Evolutionary conservation across 1,140 invertebrate species (phyloP), one percentile per base, ranked within the genome.

Genomic region (Aporrectodea caliginosa): DNA sequence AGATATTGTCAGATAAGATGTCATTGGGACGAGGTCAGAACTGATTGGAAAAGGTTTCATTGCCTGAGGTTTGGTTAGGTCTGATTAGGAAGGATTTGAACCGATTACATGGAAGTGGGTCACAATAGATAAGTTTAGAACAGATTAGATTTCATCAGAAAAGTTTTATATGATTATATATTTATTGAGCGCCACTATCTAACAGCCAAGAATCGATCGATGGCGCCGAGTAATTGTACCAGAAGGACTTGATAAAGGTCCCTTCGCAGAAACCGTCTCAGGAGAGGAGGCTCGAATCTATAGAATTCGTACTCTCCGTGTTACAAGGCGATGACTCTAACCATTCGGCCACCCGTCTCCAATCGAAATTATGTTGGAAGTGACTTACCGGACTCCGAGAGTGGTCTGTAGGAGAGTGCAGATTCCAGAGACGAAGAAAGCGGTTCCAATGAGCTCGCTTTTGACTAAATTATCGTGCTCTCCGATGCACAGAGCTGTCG

Each of bases 401-500:
- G 93, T 93, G 2, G 91, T 90, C 86, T 96, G 94, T 0, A 95
- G 80, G 81, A 93, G 91, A 0, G 95, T 96, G 1, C 94, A 91
- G 0, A 96, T 86, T 16, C 94, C 94, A 32, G 93, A 94, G 1
- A 95, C 93, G 84, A 96, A 94, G 77, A 95, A 94, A 90, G 95
- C 94, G 0, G 94, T 95, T 0, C 93, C 94, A 79, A 95, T 93
- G 31, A 97, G 92, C 83, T 94, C 91, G 79, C 92, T 93, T 69
- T 93, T 89, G n/a, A 92, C 93, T 87, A 72, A n/a, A 72, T 72
- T 72, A n/a, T 72, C 70, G 6, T 72, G 2, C 14, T 93, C 92
- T 0, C 90, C 90, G 91, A 97, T 95, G 85, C 94, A 96, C 0
- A 96, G 89, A 0, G 92, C 91, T 1, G 93, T 93, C n/a, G 93